phyloP scores from a whole-genome alignment of 2,113 vertebrate species.

The Opisthocomus hoazin region DNA sequence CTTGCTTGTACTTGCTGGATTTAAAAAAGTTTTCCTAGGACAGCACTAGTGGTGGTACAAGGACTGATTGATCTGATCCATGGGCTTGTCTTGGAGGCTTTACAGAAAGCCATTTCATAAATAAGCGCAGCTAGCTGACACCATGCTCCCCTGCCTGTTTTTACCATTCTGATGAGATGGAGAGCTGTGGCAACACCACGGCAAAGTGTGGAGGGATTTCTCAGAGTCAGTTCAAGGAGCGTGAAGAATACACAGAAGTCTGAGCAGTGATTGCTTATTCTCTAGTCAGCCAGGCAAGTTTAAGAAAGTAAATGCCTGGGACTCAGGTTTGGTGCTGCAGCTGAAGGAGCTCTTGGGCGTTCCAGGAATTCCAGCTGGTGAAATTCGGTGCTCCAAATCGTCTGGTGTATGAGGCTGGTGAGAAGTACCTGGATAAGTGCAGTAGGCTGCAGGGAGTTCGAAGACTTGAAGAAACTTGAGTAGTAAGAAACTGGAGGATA shows the following conservation, averaged over 20 bases:
- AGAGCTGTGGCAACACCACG: neutral
- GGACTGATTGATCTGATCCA: neutral
- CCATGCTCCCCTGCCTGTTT: neutral
- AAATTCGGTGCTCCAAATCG: neutral
- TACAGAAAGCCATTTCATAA: neutral
- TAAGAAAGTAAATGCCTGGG: neutral
- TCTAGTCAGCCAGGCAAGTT: neutral
- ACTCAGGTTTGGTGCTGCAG: neutral
- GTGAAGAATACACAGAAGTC: neutral
- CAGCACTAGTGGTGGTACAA: neutral
- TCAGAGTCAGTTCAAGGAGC: neutral
- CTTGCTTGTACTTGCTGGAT: neutral
- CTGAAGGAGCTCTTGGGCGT: neutral
- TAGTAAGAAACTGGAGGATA: neutral
- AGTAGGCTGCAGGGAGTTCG: neutral
- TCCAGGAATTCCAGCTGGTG: neutral
- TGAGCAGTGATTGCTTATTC: neutral
- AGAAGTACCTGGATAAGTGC: neutral
- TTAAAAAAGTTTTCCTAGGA: neutral
- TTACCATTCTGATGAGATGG: neutral
- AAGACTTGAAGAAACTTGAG: neutral
- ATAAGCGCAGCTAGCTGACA: neutral
- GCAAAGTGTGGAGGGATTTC: neutral
- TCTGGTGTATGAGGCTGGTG: neutral
- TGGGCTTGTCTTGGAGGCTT: neutral